A percentile compares a stretch with the other conserved stretches of the same genome.
phyloP scores from a whole-genome alignment of 2,113 vertebrate species.

The Trichomycterus rosablanca region DNA sequence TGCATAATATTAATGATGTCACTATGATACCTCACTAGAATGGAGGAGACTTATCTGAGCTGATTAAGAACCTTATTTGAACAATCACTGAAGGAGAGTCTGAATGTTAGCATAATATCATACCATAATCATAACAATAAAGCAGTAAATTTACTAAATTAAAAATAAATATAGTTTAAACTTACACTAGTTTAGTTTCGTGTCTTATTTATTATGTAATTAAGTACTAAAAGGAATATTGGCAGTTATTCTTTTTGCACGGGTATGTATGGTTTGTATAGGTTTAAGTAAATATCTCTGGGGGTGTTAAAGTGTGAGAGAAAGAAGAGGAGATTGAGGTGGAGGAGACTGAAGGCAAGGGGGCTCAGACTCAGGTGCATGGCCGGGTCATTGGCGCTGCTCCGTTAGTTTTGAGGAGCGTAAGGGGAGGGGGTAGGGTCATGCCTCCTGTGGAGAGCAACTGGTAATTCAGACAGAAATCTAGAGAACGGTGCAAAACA shows the following conservation, averaged over 20 bases:
- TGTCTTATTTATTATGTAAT: too few species aligned
- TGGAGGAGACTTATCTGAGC: background rate
- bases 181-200: too few species aligned
- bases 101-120: background rate
- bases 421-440: constrained; percentile 25
- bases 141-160: too few species aligned
- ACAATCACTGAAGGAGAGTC: constrained; percentile 30
- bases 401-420: constrained; percentile 35
- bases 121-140: too few species aligned
- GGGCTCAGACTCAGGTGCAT: constrained; percentile 37
- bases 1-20: constrained; percentile 36
- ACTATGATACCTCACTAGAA: background rate
- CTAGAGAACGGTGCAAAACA: constrained; percentile 31
- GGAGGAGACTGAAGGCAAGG: background rate
- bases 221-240: too few species aligned
- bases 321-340: background rate
- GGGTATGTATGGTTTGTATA: too few species aligned
- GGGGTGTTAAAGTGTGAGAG: constrained; percentile 13
- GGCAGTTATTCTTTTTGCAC: too few species aligned
- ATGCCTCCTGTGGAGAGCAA: constrained; percentile 23
- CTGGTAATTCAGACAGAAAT: constrained; percentile 43
- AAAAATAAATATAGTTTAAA: too few species aligned
- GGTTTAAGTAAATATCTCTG: too few species aligned
- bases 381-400: constrained; percentile 45
- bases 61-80: constrained; percentile 34